Evolutionary conservation across 2,113 vertebrate species (phyloP), one percentile per base, ranked within the genome.

Genomic region (Proteles cristata): DNA sequence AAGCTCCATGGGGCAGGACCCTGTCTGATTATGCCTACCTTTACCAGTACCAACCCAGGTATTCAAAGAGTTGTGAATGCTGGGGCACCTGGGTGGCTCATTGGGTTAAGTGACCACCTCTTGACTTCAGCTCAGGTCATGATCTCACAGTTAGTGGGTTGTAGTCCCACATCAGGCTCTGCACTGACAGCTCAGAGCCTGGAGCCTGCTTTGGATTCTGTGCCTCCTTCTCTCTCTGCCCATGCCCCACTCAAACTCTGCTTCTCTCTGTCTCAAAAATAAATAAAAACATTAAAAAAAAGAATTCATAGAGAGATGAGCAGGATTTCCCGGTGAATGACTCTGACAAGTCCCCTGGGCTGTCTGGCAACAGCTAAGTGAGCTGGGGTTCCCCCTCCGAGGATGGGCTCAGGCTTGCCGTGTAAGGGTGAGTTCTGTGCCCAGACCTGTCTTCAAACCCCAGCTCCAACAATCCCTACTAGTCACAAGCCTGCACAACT

Each of bases 161-260:
- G 0, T 0, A 61, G 58, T 8, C 58, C 58, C 2, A 0, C 8
- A 2, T 61, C 8, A 8, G 23, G 21, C 58, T 58, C 55, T 19
- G 17, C 6, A 4, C 55, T 58, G 55, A 58, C 17, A 58, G 53
- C 16, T 4, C 53, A 55, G 39, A 39, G 39, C 39, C 39, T 39
- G 39, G 55, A 58, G 55, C 17, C 55, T 58, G 55, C 55, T 61
- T 61, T 21, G 58, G 58, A 61, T 61, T 61, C 58, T 61, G 21
- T 61, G 21, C 21, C 21, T 61, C 58, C 58, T 21, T 61, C 58
- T 61, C 58, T 23, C 21, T 61, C 58, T 61, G 58, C 58, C 21
- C 21, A 3, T 61, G 4, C 58, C 58, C 58, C 7, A 9, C 58
- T 23, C 58, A 61, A 9, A 8, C 58, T 61, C 58, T 61, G 16